A percentile compares a stretch with the other conserved stretches of the same genome.
These are phyloP conservation scores for Venturia canescens DNA, from an alignment of 1,140 invertebrate genomes.

Conservation along the genomic window DNA sequence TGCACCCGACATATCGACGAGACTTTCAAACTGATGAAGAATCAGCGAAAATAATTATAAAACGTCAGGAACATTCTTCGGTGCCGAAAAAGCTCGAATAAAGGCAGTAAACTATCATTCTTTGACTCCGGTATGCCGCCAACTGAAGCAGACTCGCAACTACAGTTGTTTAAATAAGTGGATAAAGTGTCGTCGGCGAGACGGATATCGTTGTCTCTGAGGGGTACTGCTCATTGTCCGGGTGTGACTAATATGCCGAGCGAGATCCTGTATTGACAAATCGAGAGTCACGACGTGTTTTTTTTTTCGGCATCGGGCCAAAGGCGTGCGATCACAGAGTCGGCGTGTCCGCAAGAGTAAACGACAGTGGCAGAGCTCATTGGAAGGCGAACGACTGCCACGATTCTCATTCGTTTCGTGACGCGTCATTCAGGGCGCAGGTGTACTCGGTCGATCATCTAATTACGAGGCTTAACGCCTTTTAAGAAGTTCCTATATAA, in stretches of 20 bases:
- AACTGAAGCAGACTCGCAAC: no score
- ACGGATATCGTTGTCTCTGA: slow-evolving; percentile 27
- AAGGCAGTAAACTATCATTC: no score
- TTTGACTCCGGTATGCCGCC: no score
- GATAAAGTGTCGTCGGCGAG: slow-evolving; percentile 30
- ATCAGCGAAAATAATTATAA: no score
- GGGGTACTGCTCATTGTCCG: slow-evolving; percentile 58
- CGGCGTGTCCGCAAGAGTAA: slow-evolving; percentile 12
- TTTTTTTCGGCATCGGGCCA: slow-evolving; percentile 34
- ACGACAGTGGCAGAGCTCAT: neutral
- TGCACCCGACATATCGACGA: no score
- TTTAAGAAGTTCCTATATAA: slow-evolving; percentile 56
- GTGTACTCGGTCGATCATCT: slow-evolving; percentile 62
- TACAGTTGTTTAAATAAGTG: neutral
- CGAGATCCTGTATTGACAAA: slow-evolving; percentile 69
- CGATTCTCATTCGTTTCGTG: slow-evolving; percentile 35
- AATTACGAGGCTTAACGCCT: slow-evolving; percentile 62
- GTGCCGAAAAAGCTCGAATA: no score
- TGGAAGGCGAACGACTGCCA: neutral
- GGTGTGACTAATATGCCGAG: slow-evolving; percentile 64
- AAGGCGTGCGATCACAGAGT: slow-evolving; percentile 27
- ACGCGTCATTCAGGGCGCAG: slow-evolving; percentile 64
- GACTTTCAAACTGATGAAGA: no score
- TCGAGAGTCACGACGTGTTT: slow-evolving; percentile 56
- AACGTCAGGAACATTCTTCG: no score